Conservation (phyloP, 2,888 invertebrate species). For the Nemotelus nigrinus region DNA sequence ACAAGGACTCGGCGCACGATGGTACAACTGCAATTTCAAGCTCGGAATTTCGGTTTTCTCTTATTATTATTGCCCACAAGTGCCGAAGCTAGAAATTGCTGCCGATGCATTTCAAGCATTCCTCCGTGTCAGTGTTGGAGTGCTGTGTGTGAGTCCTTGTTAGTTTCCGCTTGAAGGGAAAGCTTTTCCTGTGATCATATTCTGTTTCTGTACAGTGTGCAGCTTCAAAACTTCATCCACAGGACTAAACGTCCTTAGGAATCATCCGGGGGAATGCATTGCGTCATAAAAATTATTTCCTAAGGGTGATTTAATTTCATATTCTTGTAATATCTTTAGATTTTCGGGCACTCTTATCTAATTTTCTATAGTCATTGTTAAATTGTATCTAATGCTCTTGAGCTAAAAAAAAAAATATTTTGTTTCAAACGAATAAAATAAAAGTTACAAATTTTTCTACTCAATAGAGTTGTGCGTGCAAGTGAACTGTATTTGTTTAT, state of each 20-base stretch:
- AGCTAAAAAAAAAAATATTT: constrained; percentile 4
- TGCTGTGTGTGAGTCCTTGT: background rate
- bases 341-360: too few relatives aligned
- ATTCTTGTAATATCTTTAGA: too few relatives aligned
- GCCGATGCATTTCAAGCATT: background rate
- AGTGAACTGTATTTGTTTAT: constrained; percentile 25
- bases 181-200: background rate
- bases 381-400: too few relatives aligned
- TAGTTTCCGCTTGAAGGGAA: background rate
- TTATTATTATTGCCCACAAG: background rate
- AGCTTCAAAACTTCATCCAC: constrained; percentile 4
- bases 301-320: too few relatives aligned
- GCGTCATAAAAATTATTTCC: constrained; percentile 4
- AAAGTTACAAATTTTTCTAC: too few relatives aligned
- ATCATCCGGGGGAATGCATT: constrained; percentile 20
- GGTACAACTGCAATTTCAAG: constrained; percentile 7
- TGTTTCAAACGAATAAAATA: background rate
- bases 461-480: constrained; percentile 11
- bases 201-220: background rate
- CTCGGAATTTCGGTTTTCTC: background rate
- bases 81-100: background rate
- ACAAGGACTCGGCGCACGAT: constrained; percentile 19
- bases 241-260: background rate
- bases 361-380: too few relatives aligned
- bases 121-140: background rate